These are phyloP conservation scores for Ornithoptera priamus DNA, from an alignment of 2,888 invertebrate species.

Conservation along the genomic window DNA sequence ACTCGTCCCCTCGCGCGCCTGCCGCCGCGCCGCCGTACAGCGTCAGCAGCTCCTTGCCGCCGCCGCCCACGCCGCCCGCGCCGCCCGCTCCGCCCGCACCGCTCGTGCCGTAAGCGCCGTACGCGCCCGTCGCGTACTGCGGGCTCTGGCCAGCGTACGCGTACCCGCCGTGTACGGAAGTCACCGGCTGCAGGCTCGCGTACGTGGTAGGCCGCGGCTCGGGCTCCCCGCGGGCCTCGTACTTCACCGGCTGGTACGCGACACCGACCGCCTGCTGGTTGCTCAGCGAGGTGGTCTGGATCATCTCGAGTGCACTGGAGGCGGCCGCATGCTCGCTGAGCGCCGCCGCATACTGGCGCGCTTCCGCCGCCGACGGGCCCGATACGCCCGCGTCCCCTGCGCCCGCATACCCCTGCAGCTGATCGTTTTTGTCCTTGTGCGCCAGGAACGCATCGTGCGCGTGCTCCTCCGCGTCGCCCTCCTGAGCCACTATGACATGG, in stretches of 20 bases:
- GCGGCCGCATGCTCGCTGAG: constrained; percentile 51
- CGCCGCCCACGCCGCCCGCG: constrained; percentile 37
- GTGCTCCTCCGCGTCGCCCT: constrained; percentile 53
- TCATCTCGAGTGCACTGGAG: constrained; percentile 62
- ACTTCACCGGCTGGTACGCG: constrained; percentile 67
- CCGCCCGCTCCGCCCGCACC: constrained; percentile 40
- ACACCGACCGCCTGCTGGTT: constrained; percentile 67
- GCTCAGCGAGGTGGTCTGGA: constrained; percentile 61
- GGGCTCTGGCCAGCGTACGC: constrained; percentile 61
- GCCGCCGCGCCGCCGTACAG: constrained; percentile 41
- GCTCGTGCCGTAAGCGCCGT: constrained; percentile 39
- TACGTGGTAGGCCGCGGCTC: constrained; percentile 75
- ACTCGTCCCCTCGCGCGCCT: constrained; percentile 54
- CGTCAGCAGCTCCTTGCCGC: constrained; percentile 31
- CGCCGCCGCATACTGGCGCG: constrained; percentile 57
- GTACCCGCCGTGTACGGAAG: constrained; percentile 71
- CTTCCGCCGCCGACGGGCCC: constrained; percentile 43
- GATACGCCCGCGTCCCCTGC: constrained; percentile 34
- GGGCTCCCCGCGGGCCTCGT: constrained; percentile 66
- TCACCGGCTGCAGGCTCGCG: constrained; percentile 83
- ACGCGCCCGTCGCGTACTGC: constrained; percentile 57
- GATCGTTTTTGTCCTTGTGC: constrained; percentile 55
- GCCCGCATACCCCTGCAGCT: constrained; percentile 49
- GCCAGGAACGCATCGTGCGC: constrained; percentile 55
- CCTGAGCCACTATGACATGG: constrained; percentile 61